Evolutionary conservation across 2,888 invertebrate species (phyloP).

Genomic region (Sesamia inferens): DNA sequence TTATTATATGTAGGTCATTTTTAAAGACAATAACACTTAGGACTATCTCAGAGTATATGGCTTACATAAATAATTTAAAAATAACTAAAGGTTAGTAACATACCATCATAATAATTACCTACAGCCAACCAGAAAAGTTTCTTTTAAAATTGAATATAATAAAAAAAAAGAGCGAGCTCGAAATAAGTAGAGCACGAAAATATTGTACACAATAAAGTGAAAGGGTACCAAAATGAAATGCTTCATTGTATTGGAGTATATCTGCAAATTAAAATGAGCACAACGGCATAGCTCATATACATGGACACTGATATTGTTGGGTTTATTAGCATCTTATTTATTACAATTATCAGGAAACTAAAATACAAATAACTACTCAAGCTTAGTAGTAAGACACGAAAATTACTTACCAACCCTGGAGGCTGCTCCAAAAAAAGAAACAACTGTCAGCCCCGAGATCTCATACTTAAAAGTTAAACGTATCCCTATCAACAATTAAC

Average conservation of each 20-base stretch:
- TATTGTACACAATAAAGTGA: conserved; percentile 88
- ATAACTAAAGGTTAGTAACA: conserved; percentile 5
- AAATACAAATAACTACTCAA: conserved; percentile 71
- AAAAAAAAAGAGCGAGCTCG: conserved; percentile 73
- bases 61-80: neutral
- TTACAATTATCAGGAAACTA: conserved; percentile 62
- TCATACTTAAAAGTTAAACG: conserved; percentile 76
- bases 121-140: conserved; percentile 22
- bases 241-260: conserved; percentile 64
- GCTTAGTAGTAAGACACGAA: conserved; percentile 67
- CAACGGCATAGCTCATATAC: conserved; percentile 2
- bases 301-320: conserved; percentile 33
- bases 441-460: conserved; percentile 79
- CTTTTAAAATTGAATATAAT: conserved; percentile 38
- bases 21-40: conserved; percentile 35
- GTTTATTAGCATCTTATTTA: conserved; percentile 38
- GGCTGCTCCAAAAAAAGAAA: conserved; percentile 72
- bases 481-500: conserved; percentile 65
- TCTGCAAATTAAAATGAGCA: conserved; percentile 26
- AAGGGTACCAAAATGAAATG: conserved; percentile 83
- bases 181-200: conserved; percentile 89
- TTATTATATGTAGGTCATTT: conserved; percentile 51
- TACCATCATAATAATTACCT: conserved; percentile 10
- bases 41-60: neutral
- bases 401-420: conserved; percentile 80